Conservation (phyloP, 2,888 invertebrate species). For the Colletes collaris region DNA sequence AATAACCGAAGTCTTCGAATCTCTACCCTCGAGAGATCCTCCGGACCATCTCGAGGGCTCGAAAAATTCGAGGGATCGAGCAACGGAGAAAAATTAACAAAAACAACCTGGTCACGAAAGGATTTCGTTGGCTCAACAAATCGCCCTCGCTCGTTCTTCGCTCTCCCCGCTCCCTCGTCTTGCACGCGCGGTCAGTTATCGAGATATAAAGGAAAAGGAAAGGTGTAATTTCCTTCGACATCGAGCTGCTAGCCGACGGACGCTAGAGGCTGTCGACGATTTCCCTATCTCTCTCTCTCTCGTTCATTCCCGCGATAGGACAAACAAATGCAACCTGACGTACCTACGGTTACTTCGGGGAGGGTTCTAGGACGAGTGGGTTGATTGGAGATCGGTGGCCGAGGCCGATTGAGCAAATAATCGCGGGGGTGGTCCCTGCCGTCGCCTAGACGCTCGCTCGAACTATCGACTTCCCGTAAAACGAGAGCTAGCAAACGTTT, state of each 20-base stretch:
- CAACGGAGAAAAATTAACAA: conserved; percentile 33
- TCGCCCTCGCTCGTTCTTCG: conserved; percentile 22
- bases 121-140: conserved; percentile 55
- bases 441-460: conserved; percentile 51
- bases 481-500: too few species aligned
- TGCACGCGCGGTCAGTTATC: too few species aligned
- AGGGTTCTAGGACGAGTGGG: background rate
- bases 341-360: too few species aligned
- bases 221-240: too few species aligned
- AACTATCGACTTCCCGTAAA: conserved; percentile 5
- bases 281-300: background rate
- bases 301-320: background rate
- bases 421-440: conserved; percentile 48
- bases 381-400: background rate
- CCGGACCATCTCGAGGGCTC: too few species aligned
- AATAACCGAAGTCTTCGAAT: too few species aligned
- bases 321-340: too few species aligned
- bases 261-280: background rate
- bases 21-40: too few species aligned
- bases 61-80: too few species aligned
- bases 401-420: conserved; percentile 68
- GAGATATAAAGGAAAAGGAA: too few species aligned
- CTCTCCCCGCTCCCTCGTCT: background rate
- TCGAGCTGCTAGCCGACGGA: too few species aligned
- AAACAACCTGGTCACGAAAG: conserved; percentile 20